phyloP scores from a whole-genome alignment of 2,888 invertebrate genomes.

The Conus canariensis region DNA sequence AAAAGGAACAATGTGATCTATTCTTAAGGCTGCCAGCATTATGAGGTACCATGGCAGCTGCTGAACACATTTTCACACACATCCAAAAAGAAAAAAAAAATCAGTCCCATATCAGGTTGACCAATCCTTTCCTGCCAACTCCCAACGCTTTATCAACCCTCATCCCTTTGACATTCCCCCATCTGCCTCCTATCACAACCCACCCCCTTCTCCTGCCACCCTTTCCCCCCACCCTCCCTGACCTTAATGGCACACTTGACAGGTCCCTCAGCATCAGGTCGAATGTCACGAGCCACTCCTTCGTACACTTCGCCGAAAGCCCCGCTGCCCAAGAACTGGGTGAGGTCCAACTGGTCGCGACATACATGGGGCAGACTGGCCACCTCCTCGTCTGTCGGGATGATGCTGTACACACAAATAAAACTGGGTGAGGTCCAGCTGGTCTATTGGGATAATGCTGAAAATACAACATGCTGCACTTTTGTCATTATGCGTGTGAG shows the following conservation, averaged over 20 bases:
- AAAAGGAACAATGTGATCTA: no score
- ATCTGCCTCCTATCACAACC: no score
- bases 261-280: conserved; percentile 66
- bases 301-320: conserved; percentile 99
- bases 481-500: background rate
- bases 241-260: conserved; percentile 77
- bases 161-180: no score
- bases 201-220: no score
- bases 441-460: conserved; percentile 85
- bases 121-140: no score
- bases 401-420: conserved; percentile 70
- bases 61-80: no score
- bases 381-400: conserved; percentile 87
- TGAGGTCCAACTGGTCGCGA: conserved; percentile 90
- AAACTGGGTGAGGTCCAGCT: conserved; percentile 92
- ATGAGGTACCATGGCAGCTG: no score
- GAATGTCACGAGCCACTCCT: conserved; percentile 85
- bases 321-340: conserved; percentile 94
- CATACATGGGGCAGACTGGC: conserved; percentile 90
- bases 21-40: no score
- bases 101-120: no score
- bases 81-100: no score
- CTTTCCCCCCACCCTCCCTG: no score
- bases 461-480: background rate
- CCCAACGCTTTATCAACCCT: no score